Base-by-base conservation (phyloP, 1,140 invertebrate genomes). In the Cylas formicarius region DNA sequence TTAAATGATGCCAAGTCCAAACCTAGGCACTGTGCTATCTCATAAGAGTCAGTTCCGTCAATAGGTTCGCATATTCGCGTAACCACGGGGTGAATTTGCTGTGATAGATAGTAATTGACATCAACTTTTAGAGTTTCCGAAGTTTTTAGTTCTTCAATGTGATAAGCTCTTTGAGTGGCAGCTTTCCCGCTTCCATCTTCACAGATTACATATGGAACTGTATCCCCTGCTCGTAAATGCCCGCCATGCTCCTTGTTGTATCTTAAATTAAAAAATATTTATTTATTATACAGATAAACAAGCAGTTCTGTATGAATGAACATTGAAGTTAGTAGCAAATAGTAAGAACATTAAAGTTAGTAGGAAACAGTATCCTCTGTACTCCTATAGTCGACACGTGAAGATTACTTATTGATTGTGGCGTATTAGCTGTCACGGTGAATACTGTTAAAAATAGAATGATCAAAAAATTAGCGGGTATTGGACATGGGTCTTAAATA, bases 141-240 rank as follows among this genome's bases (percentile, higher is more conserved):
- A 34, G 75, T 81, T 58, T 89, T 89, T 18, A 86, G 63, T 67
- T 98, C 94, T 34, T 95, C 91, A 27, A 90, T 72, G 58, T 95
- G 90, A 68, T 97, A 99, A 3, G 86, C 91, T 63, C 95, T 73
- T 71, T 98, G 93, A n/a, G 80, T 87, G 0, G 90, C 77, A 3
- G 84, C 68, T 51, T 82, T 80, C n/a, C 72, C 73, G 6, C 76
- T 84, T 4, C 84, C 86, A 69, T 92, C 87, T 68, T 90, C 74
- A 65, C 96, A 99, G 58, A 99, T 90, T 2, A 99, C 75, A 64
- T 98, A 99, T 7, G 88, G 77, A 1, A 99, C 87, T 14, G 91
- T 93, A 63, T 99, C 97, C 0, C 95, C 95, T 53, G 82, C 82
- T 61, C 85, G 84, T 55, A 95, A 84, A 57, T 89, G 84, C 56